Evolutionary conservation across 2,888 invertebrate species (phyloP), one percentile per base, ranked within the genome.

Genomic region (Acrobasis repandana): DNA sequence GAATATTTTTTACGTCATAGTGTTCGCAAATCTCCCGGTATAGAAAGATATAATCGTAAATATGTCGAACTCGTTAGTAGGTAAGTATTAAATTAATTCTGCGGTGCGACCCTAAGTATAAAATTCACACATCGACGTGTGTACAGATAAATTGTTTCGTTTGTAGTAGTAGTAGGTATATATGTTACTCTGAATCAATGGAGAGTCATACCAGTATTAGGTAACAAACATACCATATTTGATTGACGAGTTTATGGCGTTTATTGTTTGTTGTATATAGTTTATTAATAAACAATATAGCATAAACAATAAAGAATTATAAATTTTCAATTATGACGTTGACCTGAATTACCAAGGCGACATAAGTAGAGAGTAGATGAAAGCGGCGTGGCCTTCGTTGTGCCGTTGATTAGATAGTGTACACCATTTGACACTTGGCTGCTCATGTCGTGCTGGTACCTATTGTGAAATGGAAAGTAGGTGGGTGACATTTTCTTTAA

Each of bases 331-430:
- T 54, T 38, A 54, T 54, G 54, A 38, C 36, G 54, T 54, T 54
- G 54, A 54, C 46, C 46, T n/a, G 10, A 57, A 46, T 57, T 57
- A 57, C 56, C 56, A 57, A 47, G 56, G 56, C 15, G 56, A 57
- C 46, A 46, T 57, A 5, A 57, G 56, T 46, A 57, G 47, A 47
- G 56, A 57, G 56, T 57, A 47, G 28, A 57, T 46, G 56, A 57
- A 57, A 57, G 56, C 56, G 38, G 43, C 20, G 15, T 57, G 56
- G 33, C 56, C 56, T 57, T 57, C 47, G 46, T 14, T 34, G 47
- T 47, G 47, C 47, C 15, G 16, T 57, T 57, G 56, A 57, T 57
- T 47, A 57, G 33, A 57, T 57, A 47, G 38, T n/a, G 43, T 38
- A 54, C 38, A 54, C 38, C 54, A 54, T 43, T 38, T 38, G 54